Base-by-base conservation (phyloP, 1,140 invertebrate species). In the Tetramorium alpestre region DNA sequence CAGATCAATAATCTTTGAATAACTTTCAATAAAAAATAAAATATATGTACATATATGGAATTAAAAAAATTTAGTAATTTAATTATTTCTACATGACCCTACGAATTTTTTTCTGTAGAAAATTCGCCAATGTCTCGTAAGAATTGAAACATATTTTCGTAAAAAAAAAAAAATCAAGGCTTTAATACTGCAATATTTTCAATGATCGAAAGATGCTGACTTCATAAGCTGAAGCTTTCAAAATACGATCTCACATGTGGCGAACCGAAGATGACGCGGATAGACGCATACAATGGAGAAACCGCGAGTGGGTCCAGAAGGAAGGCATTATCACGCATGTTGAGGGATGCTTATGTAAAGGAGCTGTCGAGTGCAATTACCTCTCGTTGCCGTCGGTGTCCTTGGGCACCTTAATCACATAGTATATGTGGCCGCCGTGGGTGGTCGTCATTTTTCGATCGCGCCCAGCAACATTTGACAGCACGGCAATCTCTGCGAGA, bases 391-490 rank as follows among this genome's bases (percentile, higher is more conserved):
- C 90, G 38, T 94, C 92, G 64, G 77, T 87, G 60, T 96, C 95
- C 93, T 95, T 96, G n/a, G 96, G 96, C 81, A 96, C 96, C 89
- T 96, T 96, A 88, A 97, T 96, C 90, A 97, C 96, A 93, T 97
- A 97, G 93, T 97, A 97, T 73, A 97, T 94, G 88, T 96, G 95
- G 87, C 96, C 96, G 86, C 96, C 96, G 94, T 97, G 96, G 73
- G 95, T 96, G 81, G 96, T 96, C 80, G 96, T 95, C 96, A 96
- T 96, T 92, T 94, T 95, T 84, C 86, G 86, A 85, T 92, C 87
- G 90, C 88, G 58, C 67, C 41, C 56, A 33, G 54, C 80, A 84
- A 84, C 80, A 84, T 84, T 84, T 84, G 80, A 84, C 80, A 84
- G 54, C 64, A 47, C 65, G 18, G 49, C 56, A 73, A 49, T 49